Percentiles rank a stretch among this genome's conserved stretches.
Evolutionary conservation across 2,113 vertebrate genomes (phyloP).

Genomic region (Scalopus aquaticus): DNA sequence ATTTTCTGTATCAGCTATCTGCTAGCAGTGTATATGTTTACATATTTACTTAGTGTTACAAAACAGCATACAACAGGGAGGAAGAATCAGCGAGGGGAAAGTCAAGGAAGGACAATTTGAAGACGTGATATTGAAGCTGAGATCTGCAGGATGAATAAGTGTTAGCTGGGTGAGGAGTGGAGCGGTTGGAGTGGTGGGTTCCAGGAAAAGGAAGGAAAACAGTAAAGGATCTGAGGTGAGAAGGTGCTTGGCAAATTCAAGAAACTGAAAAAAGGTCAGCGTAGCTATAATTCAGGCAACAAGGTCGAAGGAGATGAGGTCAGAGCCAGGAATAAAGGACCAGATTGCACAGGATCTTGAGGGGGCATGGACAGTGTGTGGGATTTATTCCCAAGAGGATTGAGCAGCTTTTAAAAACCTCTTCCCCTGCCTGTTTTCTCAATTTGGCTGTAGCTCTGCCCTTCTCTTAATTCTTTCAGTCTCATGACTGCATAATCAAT

Average conservation of each 20-base stretch:
- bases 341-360: background rate
- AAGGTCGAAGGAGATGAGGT: background rate
- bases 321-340: background rate
- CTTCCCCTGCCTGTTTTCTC: background rate
- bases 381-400: background rate
- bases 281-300: background rate
- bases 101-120: constrained; percentile 6
- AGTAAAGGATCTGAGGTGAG: background rate
- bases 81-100: background rate
- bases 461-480: background rate
- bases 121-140: constrained; percentile 54
- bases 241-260: background rate
- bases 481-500: background rate
- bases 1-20: background rate
- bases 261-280: background rate
- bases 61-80: background rate
- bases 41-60: background rate
- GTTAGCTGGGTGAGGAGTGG: background rate
- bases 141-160: constrained; percentile 11
- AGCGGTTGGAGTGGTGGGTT: background rate
- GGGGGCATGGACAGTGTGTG: background rate
- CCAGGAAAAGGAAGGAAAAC: constrained; percentile 13
- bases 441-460: background rate
- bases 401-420: background rate
- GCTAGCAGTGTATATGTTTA: background rate